phyloP scores from a whole-genome alignment of 1,140 invertebrate species.

The Trinorchestia longiramus region DNA sequence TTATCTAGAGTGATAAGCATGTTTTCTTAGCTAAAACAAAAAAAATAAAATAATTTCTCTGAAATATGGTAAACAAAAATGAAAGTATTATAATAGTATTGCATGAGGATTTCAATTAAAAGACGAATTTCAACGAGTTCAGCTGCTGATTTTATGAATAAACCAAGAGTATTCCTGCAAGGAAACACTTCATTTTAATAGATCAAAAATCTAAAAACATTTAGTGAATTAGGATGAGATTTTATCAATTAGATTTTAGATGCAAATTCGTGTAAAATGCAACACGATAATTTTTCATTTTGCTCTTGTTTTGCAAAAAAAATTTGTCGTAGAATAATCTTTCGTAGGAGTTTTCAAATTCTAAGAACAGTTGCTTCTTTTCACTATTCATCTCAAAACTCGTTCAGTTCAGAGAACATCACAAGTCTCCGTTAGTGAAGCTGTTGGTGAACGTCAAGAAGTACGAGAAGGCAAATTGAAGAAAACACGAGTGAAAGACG shows the following conservation, averaged over 20 bases:
- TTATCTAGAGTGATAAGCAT: constrained; percentile 24
- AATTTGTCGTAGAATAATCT: not conserved
- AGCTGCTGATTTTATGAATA: not conserved
- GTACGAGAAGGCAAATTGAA: not conserved
- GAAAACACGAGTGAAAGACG: not conserved
- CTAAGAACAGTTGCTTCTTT: not conserved
- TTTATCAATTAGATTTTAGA: not conserved
- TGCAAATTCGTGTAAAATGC: not conserved
- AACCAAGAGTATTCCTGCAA: not conserved
- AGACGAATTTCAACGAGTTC: not conserved
- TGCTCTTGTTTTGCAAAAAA: not conserved
- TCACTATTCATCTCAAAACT: not conserved
- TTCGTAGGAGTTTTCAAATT: not conserved
- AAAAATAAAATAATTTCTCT: not conserved
- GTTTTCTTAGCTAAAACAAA: not conserved
- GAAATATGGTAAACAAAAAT: not conserved
- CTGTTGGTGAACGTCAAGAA: not conserved
- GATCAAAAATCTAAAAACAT: not conserved
- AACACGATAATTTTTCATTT: no score
- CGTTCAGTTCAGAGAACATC: not conserved
- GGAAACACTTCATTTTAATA: not conserved
- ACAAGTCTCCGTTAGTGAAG: not conserved
- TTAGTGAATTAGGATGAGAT: not conserved
- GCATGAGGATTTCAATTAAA: not conserved
- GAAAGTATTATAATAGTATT: not conserved